phyloP scores from a whole-genome alignment of 2,797 vertebrate species.

The Enteromius afrohamiltoni region DNA sequence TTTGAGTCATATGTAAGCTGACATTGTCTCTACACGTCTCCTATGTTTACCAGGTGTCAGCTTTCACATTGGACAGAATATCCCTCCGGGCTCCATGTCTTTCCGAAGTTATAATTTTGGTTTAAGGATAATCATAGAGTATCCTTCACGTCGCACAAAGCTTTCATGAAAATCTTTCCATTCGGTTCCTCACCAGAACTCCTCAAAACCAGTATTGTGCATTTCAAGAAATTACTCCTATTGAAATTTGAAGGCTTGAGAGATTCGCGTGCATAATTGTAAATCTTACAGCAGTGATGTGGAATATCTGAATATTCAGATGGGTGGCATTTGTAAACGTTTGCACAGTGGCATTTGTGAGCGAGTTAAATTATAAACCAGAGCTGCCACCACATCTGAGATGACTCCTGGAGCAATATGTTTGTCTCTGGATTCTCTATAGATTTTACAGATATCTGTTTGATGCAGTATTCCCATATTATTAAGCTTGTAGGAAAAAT shows the following conservation, averaged over 20 bases:
- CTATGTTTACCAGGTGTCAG: slow-evolving; percentile 33
- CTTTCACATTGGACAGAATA: slow-evolving; percentile 44
- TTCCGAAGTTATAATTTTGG: slow-evolving; percentile 61
- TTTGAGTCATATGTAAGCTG: slow-evolving; percentile 13
- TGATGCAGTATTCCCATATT: slow-evolving; percentile 13
- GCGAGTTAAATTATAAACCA: slow-evolving; percentile 22
- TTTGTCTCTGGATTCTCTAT: neutral
- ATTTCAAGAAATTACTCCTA: neutral
- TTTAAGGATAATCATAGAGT: slow-evolving; percentile 59
- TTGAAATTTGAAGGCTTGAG: neutral
- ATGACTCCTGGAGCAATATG: neutral
- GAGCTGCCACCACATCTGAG: slow-evolving; percentile 3
- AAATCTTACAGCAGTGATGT: neutral
- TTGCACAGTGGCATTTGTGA: neutral
- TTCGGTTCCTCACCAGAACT: slow-evolving; percentile 1
- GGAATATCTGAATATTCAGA: neutral
- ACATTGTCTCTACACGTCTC: slow-evolving; percentile 18
- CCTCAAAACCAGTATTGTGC: slow-evolving; percentile 13
- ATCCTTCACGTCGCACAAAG: slow-evolving; percentile 40
- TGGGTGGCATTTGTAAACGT: neutral
- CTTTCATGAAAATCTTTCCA: slow-evolving; percentile 46
- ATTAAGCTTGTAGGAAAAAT: slow-evolving; percentile 7
- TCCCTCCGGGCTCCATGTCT: slow-evolving; percentile 38
- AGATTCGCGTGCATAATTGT: neutral
- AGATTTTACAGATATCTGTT: slow-evolving; percentile 44